These are phyloP conservation scores for Otocyon megalotis DNA, from an alignment of 2,113 vertebrate species.

Conservation along the genomic window DNA sequence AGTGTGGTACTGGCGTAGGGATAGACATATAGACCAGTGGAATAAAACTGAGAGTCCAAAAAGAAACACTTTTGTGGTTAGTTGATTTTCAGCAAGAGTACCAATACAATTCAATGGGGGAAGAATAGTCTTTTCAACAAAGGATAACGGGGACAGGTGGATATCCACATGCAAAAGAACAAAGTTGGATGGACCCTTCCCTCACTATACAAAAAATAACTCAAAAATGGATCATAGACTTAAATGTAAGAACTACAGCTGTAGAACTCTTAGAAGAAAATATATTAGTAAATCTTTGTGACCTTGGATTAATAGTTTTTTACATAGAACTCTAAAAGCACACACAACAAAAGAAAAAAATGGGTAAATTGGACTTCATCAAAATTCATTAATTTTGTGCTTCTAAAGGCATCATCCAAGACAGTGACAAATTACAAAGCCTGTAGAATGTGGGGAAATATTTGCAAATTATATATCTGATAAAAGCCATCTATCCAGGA, in stretches of 20 bases:
- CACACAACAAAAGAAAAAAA: neutral
- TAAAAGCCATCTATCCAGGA: neutral
- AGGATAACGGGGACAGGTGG: neutral
- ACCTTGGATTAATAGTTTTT: neutral
- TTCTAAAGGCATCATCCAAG: neutral
- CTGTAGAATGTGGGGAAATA: neutral
- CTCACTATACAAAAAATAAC: neutral
- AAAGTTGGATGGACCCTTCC: neutral
- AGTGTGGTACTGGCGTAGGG: neutral
- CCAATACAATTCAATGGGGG: neutral
- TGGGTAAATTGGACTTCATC: neutral
- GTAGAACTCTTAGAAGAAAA: neutral
- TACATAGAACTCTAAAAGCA: neutral
- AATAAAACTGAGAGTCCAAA: neutral
- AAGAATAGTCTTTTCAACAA: neutral
- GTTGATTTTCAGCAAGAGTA: neutral
- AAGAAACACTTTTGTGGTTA: neutral
- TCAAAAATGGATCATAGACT: too few relatives aligned
- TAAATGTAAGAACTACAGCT: too few relatives aligned
- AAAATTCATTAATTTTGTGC: neutral
- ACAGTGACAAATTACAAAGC: neutral
- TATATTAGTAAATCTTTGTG: neutral
- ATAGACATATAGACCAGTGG: neutral
- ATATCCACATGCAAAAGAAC: neutral
- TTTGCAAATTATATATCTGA: neutral